Base-by-base conservation (phyloP, 1,140 invertebrate genomes). In the Temnothorax nylanderi region DNA sequence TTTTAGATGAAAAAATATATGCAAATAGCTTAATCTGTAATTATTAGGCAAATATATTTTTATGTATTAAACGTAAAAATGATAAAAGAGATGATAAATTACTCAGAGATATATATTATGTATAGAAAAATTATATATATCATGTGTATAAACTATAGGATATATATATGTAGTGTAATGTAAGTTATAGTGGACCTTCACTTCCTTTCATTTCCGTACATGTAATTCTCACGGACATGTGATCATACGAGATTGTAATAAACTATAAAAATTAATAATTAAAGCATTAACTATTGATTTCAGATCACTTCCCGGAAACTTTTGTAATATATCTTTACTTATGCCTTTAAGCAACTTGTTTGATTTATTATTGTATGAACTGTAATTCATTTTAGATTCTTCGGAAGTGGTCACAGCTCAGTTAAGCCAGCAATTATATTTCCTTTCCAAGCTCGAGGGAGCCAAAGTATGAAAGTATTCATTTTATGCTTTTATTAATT, bases 161-260 rank as follows among this genome's bases (percentile, higher is more conserved):
- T 44, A n/a, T 37, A 26, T 54, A 78, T 34, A 18, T 13, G n/a
- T 21, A 32, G n/a, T 54, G 32, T 67, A 51, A 13, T 11, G 71
- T 71, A 32, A 32, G 18, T 84, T 62, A 82, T n/a, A 44, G 13
- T 84, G 13, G 13, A 84, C 69, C 18, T 84, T 84, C 80, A 84
- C 80, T 84, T 84, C 80, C 80, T 84, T 84, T 84, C 80, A 84
- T 84, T 84, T 84, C 80, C 80, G 67, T 47, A 44, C 26, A 26
- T 26, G 26, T 47, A 75, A 75, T 75, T 84, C 47, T 11, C 26
- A 32, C 32, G 7, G 8, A 75, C 13, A 3, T 44, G 18, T 82
- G 74, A 37, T 62, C 32, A 37, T 37, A 74, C 7, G 32, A 84
- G 32, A 84, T 60, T 13, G 8, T 37, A 74, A 84, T 71, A 21